Evolutionary conservation across 2,113 vertebrate species (phyloP).

Genomic region (Hystrix brachyura): DNA sequence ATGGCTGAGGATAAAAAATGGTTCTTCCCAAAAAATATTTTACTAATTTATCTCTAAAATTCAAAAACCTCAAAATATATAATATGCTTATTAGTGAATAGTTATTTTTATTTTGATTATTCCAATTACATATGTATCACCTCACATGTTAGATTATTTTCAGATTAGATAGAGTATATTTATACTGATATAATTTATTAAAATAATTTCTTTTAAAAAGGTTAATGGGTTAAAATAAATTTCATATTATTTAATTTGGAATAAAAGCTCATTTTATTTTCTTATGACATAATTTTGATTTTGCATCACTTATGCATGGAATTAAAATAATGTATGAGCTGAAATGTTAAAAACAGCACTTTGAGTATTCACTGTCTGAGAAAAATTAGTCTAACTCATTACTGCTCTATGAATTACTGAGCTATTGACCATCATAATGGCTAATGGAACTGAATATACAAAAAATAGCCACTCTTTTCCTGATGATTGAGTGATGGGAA

Average conservation of each 20-base stretch:
- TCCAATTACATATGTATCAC: not conserved
- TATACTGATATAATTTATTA: conserved; percentile 37
- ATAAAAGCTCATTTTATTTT: conserved; percentile 38
- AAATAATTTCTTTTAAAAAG: conserved; percentile 32
- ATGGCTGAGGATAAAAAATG: not conserved
- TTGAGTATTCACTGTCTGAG: conserved; percentile 40
- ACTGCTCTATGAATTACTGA: conserved; percentile 26
- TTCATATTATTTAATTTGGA: conserved; percentile 9
- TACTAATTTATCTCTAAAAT: conserved; percentile 23
- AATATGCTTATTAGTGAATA: not conserved
- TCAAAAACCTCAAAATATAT: not conserved
- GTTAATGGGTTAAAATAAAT: conserved; percentile 8
- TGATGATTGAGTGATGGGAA: conserved; percentile 56
- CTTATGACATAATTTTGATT: conserved; percentile 50
- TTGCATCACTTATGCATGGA: conserved; percentile 4
- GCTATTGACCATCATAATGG: conserved; percentile 65
- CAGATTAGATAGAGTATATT: not conserved
- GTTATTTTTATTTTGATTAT: conserved; percentile 40
- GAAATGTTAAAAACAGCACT: conserved; percentile 42
- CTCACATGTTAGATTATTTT: not conserved
- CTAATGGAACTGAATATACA: conserved; percentile 70
- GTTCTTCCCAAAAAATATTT: not conserved
- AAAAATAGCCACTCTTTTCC: conserved; percentile 58
- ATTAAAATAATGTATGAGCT: conserved; percentile 36
- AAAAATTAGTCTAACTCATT: conserved; percentile 66